Conservation (phyloP, 1,140 invertebrate species). For the Zeugodacus cucurbitae region DNA sequence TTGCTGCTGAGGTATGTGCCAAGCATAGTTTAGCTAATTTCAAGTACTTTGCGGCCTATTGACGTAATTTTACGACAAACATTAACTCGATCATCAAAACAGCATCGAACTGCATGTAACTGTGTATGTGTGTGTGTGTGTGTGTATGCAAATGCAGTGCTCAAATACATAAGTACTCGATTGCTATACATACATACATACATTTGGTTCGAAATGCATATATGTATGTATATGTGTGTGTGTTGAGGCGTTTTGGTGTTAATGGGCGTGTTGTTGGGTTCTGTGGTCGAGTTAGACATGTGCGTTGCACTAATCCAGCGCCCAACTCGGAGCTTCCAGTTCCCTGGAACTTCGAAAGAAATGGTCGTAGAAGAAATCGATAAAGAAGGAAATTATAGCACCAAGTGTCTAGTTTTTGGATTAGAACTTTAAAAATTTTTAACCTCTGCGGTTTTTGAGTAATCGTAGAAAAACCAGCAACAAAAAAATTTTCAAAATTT, state of each 20-base stretch:
- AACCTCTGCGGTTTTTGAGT: no score
- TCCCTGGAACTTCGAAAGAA: no score
- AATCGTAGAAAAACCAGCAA: no score
- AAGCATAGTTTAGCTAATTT: conserved; percentile 10
- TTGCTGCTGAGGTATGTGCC: neutral
- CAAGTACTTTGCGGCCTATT: conserved; percentile 21
- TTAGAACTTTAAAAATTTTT: no score
- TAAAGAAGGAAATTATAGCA: no score
- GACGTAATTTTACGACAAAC: conserved; percentile 32
- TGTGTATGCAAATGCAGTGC: neutral
- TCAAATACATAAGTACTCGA: neutral
- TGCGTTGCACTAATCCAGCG: neutral
- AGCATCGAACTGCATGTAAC: neutral
- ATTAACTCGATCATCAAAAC: conserved; percentile 23
- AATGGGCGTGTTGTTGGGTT: conserved; percentile 11
- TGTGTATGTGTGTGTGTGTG: neutral
- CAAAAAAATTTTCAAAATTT: no score
- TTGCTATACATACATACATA: neutral
- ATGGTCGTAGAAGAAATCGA: no score
- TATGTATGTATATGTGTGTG: neutral
- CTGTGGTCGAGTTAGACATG: neutral
- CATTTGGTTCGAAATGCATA: neutral
- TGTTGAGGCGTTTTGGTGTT: neutral
- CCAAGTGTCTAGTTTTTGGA: no score
- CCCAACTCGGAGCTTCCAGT: no score